A percentile compares a stretch with the other conserved stretches of the same genome.
phyloP scores from a whole-genome alignment of 2,797 vertebrate species.

The Chromobotia macracanthus region DNA sequence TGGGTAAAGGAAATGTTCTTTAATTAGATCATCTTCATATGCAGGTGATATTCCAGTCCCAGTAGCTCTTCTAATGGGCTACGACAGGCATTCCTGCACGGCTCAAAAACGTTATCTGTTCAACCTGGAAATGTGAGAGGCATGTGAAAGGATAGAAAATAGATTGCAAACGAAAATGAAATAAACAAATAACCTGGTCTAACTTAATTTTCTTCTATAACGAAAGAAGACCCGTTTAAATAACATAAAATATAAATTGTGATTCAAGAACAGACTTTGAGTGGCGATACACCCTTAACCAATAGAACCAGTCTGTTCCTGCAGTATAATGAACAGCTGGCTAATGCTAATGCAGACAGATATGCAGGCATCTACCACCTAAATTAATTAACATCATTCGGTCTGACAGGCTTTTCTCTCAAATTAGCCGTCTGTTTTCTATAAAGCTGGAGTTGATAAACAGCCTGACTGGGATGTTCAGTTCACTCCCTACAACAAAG shows the following conservation, averaged over 20 bases:
- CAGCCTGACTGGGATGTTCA: conserved; percentile 19
- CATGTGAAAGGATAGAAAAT: background rate
- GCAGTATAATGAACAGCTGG: conserved; percentile 27
- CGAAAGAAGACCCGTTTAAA: background rate
- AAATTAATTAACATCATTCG: conserved; percentile 17
- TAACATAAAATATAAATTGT: background rate
- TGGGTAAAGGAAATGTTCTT: conserved; percentile 1
- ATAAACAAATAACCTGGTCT: background rate
- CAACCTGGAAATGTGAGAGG: background rate
- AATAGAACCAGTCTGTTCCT: conserved; percentile 40
- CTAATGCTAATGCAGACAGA: conserved; percentile 14
- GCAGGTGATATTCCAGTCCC: conserved; percentile 16
- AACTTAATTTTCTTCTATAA: background rate
- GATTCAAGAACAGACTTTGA: conserved; percentile 27
- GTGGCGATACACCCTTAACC: conserved; percentile 17
- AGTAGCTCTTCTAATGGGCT: conserved; percentile 12
- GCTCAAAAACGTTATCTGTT: conserved; percentile 4
- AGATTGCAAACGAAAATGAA: background rate
- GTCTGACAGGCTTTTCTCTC: conserved; percentile 35
- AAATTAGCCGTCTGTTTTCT: conserved; percentile 29
- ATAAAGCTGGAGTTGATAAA: conserved; percentile 7
- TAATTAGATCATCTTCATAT: conserved; percentile 35
- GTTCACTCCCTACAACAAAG: background rate
- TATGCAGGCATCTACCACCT: conserved; percentile 18
- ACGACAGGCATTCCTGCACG: conserved; percentile 23